Evolutionary conservation across 2,797 vertebrate species (phyloP).

Genomic region (Peromyscus melanophrys): DNA sequence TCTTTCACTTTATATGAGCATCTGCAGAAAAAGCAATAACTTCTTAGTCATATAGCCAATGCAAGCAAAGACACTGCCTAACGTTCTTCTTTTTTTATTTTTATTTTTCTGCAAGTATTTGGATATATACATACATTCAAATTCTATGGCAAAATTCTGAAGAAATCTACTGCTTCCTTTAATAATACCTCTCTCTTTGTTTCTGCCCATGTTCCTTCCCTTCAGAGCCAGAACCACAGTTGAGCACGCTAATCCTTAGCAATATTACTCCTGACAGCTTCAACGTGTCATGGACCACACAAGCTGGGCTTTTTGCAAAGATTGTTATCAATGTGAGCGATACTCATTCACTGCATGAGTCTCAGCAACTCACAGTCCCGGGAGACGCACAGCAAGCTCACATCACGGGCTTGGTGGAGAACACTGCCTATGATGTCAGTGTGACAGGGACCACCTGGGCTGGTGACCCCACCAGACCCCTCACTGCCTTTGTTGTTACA

Average conservation of each 20-base stretch:
- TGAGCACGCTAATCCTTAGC: constrained; percentile 92
- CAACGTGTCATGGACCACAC: constrained; percentile 93
- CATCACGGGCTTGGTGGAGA: constrained; percentile 91
- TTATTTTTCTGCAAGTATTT: constrained; percentile 19
- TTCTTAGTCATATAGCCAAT: background rate
- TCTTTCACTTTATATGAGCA: background rate
- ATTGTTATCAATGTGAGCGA: constrained; percentile 92
- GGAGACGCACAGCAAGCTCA: constrained; percentile 89
- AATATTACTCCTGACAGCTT: constrained; percentile 93
- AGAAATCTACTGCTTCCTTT: background rate
- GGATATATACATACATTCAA: background rate
- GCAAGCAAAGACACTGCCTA: background rate
- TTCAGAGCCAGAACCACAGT: constrained; percentile 93
- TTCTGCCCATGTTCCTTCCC: constrained; percentile 87
- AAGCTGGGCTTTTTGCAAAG: constrained; percentile 92
- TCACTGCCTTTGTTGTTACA: constrained; percentile 93
- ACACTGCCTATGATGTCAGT: constrained; percentile 92
- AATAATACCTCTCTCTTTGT: constrained; percentile 57
- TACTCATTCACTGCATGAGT: constrained; percentile 88
- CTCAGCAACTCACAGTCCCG: constrained; percentile 91
- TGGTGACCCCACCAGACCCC: constrained; percentile 90
- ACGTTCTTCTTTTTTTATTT: background rate
- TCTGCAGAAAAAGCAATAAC: background rate
- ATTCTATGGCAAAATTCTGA: background rate
- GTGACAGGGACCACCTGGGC: constrained; percentile 91